These are phyloP conservation scores for Albula goreensis DNA, from an alignment of 2,113 vertebrate species.

Conservation along the genomic window DNA sequence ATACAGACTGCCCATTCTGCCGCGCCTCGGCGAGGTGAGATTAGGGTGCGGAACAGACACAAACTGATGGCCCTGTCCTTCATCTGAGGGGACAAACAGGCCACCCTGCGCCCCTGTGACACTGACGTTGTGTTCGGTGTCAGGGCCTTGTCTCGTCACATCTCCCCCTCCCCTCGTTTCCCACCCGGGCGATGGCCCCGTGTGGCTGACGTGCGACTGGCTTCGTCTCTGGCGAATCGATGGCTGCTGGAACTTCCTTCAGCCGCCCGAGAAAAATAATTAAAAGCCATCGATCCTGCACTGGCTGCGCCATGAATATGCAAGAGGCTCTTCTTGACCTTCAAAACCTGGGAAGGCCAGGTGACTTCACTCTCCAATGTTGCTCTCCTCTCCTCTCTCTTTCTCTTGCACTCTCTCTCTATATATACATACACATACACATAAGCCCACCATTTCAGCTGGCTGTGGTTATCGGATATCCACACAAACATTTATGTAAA, in stretches of 20 bases:
- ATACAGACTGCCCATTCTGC: conserved; percentile 22
- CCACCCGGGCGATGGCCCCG: conserved; percentile 2
- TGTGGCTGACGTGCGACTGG: conserved; percentile 53
- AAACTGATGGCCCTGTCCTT: neutral
- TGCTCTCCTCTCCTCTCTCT: conserved; percentile 41
- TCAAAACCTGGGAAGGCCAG: conserved; percentile 80
- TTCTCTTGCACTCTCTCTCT: neutral
- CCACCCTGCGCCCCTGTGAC: conserved; percentile 42
- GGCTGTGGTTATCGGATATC: neutral
- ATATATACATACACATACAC: neutral
- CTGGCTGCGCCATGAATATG: conserved; percentile 91
- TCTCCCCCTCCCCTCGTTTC: conserved; percentile 46
- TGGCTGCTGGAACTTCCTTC: conserved; percentile 95
- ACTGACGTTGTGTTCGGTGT: conserved; percentile 73
- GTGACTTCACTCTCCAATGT: conserved; percentile 74
- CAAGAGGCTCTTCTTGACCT: conserved; percentile 99
- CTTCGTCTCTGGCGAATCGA: conserved; percentile 81
- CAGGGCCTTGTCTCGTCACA: conserved; percentile 78
- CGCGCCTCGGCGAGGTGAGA: conserved; percentile 36
- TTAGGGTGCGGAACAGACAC: conserved; percentile 18
- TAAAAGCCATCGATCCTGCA: conserved; percentile 96
- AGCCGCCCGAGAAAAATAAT: conserved; percentile 99
- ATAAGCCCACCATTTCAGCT: neutral
- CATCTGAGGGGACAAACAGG: neutral
- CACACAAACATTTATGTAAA: conserved; percentile 12